Base-by-base conservation (phyloP, 1,140 invertebrate species). In the Aradophagus sp. region DNA sequence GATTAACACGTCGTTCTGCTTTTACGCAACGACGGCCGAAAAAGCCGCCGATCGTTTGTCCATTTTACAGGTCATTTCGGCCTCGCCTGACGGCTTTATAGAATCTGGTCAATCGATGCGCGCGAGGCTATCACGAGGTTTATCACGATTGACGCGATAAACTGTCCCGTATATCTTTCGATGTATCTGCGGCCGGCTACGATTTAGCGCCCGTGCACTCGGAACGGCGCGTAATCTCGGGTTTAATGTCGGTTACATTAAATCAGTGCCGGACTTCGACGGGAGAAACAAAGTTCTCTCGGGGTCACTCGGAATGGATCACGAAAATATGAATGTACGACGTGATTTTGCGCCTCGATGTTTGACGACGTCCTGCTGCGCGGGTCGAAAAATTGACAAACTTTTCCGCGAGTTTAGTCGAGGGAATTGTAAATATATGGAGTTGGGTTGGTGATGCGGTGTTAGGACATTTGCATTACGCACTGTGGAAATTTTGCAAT, bases 171-270 rank as follows among this genome's bases (percentile, higher is more conserved):
- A 68, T 68, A 75, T 71, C 68, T 52, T 69, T 63, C 62, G 67
- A 26, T 48, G 55, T 74, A 66, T 39, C 65, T 67, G 56, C 36
- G 52, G 52, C 31, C 38, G 42, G 14, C 66, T 55, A 68, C 75
- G 65, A 77, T 77, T 77, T 74, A 77, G 74, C 72, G 69, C 58
- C 55, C 35, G 68, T 53, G 62, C 58, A 42, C 65, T 58, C 48
- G 68, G 66, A 71, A 76, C 76, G 74, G 58, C 65, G 50, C 55
- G 73, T 75, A 74, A 74, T 75, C 74, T 71, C 69, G 66, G 71
- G 45, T 74, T 74, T 77, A 77, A 76, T 74, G 69, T 76, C 56
- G 66, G 65, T 68, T 73, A 74, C 74, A 74, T 76, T 78, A 76
- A 76, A 74, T 75, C 74, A 62, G 55, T 34, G 56, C 12, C n/a